Evolutionary conservation across 2,888 invertebrate species (phyloP).

Genomic region (Perdita meconis): DNA sequence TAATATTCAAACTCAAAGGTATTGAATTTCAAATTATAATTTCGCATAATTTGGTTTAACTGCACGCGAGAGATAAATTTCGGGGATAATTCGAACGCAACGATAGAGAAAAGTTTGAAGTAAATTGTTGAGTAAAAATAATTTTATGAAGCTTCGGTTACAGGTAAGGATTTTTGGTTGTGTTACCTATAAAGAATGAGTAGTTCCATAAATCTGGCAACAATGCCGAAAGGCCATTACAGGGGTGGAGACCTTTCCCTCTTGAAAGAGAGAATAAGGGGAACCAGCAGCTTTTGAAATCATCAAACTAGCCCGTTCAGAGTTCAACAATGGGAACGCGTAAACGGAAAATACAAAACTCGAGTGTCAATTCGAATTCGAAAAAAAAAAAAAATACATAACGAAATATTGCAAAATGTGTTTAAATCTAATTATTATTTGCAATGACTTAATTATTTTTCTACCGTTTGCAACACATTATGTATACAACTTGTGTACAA

Average conservation of each 20-base stretch:
- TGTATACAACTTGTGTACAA: neutral
- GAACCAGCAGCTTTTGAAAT: constrained; percentile 55
- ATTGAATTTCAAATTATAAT: neutral
- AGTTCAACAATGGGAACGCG: constrained; percentile 31
- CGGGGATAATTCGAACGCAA: neutral
- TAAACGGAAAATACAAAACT: constrained; percentile 7
- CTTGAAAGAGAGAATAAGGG: constrained; percentile 64
- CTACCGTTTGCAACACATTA: neutral
- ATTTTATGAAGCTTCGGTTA: neutral
- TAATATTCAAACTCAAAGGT: no score
- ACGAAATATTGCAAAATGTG: neutral
- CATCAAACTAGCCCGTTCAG: constrained; percentile 46
- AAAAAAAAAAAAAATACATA: neutral
- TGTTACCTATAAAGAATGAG: constrained; percentile 17
- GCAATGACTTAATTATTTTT: neutral
- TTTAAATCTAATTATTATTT: constrained; percentile 3
- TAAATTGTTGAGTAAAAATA: no score
- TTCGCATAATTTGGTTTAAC: no score
- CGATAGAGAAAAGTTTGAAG: neutral
- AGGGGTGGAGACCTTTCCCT: constrained; percentile 71
- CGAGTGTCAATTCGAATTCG: neutral
- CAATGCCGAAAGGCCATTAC: constrained; percentile 72
- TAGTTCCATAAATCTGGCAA: constrained; percentile 71
- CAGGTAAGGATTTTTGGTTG: constrained; percentile 3
- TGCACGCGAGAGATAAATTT: neutral